phyloP scores from a whole-genome alignment of 2,113 vertebrate genomes.

The Mola mola region DNA sequence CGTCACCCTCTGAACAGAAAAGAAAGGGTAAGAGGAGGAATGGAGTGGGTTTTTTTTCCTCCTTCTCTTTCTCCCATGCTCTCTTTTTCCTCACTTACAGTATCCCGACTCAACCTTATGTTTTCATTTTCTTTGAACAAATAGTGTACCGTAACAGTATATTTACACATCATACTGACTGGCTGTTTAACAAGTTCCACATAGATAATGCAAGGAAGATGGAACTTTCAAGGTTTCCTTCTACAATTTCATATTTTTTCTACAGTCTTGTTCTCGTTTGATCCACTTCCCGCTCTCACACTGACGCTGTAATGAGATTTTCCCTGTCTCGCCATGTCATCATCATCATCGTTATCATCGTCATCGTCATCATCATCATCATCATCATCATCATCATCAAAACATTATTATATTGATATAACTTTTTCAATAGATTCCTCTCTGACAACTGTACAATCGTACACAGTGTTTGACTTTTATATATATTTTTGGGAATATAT shows the following conservation, averaged over 20 bases:
- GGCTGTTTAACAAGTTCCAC: slow-evolving; percentile 76
- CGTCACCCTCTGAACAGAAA: slow-evolving; percentile 67
- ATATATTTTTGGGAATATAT: slow-evolving; percentile 82
- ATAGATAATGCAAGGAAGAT: slow-evolving; percentile 75
- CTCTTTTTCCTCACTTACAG: slow-evolving; percentile 52
- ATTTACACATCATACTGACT: slow-evolving; percentile 83
- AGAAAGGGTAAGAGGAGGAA: slow-evolving; percentile 70
- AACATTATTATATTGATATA: slow-evolving; percentile 70
- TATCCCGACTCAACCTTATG: slow-evolving; percentile 65
- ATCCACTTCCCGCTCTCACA: slow-evolving; percentile 51
- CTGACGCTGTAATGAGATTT: slow-evolving; percentile 50
- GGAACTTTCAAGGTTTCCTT: slow-evolving; percentile 63
- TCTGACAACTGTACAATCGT: slow-evolving; percentile 83
- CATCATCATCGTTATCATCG: slow-evolving; percentile 25
- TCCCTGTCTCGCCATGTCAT: slow-evolving; percentile 27
- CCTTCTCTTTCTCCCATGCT: slow-evolving; percentile 61
- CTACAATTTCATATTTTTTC: slow-evolving; percentile 58
- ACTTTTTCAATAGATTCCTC: slow-evolving; percentile 82
- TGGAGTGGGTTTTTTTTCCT: slow-evolving; percentile 34
- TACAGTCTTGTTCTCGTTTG: slow-evolving; percentile 62
- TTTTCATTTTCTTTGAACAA: slow-evolving; percentile 74
- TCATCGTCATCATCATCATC: slow-evolving; percentile 27
- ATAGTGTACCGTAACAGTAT: slow-evolving; percentile 81
- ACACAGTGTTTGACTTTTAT: slow-evolving; percentile 84
- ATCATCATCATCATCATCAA: slow-evolving; percentile 45